Evolutionary conservation across 2,888 invertebrate species (phyloP).

Genomic region (Gryllus longicercus): DNA sequence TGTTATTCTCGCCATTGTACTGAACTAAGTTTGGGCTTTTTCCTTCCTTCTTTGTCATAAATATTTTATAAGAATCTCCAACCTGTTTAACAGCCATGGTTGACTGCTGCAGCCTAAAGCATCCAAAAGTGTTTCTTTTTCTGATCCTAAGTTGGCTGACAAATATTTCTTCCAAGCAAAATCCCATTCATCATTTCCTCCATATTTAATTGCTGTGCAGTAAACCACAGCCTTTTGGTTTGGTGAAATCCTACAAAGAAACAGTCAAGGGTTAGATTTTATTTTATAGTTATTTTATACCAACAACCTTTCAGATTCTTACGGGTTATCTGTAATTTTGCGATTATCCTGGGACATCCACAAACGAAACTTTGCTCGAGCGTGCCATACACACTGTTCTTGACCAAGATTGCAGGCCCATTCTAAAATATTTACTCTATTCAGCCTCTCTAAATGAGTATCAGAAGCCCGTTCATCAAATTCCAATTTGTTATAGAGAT

Average conservation of each 20-base stretch:
- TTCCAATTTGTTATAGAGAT: constrained; percentile 41
- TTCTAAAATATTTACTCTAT: constrained; percentile 41
- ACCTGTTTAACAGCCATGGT: constrained; percentile 58
- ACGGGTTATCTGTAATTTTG: constrained; percentile 51
- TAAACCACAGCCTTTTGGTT: constrained; percentile 61
- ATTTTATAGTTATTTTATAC: too few species aligned
- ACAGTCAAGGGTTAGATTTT: too few species aligned
- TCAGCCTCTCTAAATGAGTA: constrained; percentile 41
- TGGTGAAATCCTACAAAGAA: constrained; percentile 55
- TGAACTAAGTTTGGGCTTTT: too few species aligned
- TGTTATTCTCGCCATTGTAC: too few species aligned
- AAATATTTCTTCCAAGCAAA: constrained; percentile 58
- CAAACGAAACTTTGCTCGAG: constrained; percentile 49
- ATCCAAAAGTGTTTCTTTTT: constrained; percentile 58
- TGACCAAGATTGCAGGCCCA: constrained; percentile 45
- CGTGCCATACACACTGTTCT: constrained; percentile 41
- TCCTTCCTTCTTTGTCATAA: constrained; percentile 11
- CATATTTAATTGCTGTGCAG: constrained; percentile 62
- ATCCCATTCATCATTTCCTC: constrained; percentile 64
- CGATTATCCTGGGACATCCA: constrained; percentile 49
- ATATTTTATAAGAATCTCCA: constrained; percentile 39
- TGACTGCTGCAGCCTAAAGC: constrained; percentile 49
- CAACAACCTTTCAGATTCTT: constrained; percentile 38
- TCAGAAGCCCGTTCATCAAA: constrained; percentile 40
- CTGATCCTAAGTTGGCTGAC: constrained; percentile 54